Base-by-base conservation (phyloP, 2,113 vertebrate species). In the Laticauda laticaudata region DNA sequence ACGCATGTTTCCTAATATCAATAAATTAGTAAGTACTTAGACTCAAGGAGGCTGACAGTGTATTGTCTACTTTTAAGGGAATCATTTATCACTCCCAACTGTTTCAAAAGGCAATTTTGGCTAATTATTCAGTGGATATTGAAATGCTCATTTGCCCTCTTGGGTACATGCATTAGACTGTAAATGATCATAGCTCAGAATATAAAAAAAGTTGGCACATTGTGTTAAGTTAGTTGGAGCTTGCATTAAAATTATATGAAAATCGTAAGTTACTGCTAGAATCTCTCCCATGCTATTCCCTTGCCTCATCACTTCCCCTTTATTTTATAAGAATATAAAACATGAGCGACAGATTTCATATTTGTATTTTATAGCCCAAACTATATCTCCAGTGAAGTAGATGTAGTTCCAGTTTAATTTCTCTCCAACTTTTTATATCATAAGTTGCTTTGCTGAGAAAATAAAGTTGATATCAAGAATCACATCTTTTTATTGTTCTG, bases 131-230 rank as follows among this genome's bases (percentile, higher is more conserved):
- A 89, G 93, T 96, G 90, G 11, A 0, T 92, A 94, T 94, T 94
- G 93, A 96, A 96, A 96, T 94, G 94, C 59, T 97, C 94, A 90
- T 51, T 94, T 95, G 95, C 93, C 91, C 95, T 91, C 39, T 53
- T 93, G 94, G 55, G 21, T 91, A 39, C 54, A 96, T 93, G 53
- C 10, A 93, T 9, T 81, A 96, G 85, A 95, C 93, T 93, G 29
- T 45, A 95, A 92, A 92, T 89, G 91, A 88, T 95, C 53, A 69
- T 93, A 34, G 29, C 88, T 88, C 11, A 55, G 90, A 93, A 94
- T 94, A 64, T 87, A 93, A 96, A 97, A 96, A 95, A 92, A 94
- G 88, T 86, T 43, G 95, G 0, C 87, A 29, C 34, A 39, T 93
- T 92, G 64, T 91, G 26, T 94, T 81, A 89, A 92, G 53, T 94